These are phyloP conservation scores for Drosophila chauvacae DNA, from an alignment of 1,140 invertebrate species.

Conservation along the genomic window DNA sequence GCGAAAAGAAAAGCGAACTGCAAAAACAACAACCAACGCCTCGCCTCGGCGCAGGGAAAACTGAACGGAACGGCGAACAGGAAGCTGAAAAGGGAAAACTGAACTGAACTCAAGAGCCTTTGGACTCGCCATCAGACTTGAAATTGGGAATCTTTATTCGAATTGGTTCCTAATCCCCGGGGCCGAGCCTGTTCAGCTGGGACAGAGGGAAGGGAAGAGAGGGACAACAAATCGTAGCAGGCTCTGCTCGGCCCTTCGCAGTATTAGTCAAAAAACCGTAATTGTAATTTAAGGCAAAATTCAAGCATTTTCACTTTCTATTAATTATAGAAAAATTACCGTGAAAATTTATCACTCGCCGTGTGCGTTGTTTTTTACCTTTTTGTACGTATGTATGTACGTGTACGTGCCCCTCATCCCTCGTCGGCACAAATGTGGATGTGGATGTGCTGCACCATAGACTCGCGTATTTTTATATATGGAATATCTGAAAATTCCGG, in stretches of 20 bases:
- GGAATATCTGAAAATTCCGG: conserved; percentile 51
- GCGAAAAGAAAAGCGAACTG: conserved; percentile 42
- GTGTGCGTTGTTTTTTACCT: conserved; percentile 68
- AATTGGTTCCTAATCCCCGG: neutral
- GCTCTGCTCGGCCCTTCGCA: conserved; percentile 58
- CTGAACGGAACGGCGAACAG: conserved; percentile 8
- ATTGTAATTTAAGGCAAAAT: conserved; percentile 72
- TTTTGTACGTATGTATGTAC: conserved; percentile 73
- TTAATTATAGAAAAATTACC: conserved; percentile 80
- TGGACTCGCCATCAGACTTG: conserved; percentile 1
- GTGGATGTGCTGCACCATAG: conserved; percentile 64
- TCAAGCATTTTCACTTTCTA: conserved; percentile 67
- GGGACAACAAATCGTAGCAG: conserved; percentile 48
- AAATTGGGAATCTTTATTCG: conserved; percentile 3
- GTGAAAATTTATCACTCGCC: conserved; percentile 78
- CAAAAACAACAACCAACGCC: conserved; percentile 74
- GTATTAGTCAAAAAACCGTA: conserved; percentile 43
- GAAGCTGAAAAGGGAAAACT: conserved; percentile 5
- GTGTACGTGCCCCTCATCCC: conserved; percentile 59
- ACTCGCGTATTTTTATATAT: conserved; percentile 64
- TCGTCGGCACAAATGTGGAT: conserved; percentile 62
- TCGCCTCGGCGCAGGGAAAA: conserved; percentile 34
- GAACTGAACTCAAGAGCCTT: conserved; percentile 2
- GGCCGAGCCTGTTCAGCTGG: conserved; percentile 27
- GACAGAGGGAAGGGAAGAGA: neutral